Evolutionary conservation across 2,113 vertebrate genomes (phyloP), one percentile per base, ranked within the genome.

Genomic region (Rynchops niger): DNA sequence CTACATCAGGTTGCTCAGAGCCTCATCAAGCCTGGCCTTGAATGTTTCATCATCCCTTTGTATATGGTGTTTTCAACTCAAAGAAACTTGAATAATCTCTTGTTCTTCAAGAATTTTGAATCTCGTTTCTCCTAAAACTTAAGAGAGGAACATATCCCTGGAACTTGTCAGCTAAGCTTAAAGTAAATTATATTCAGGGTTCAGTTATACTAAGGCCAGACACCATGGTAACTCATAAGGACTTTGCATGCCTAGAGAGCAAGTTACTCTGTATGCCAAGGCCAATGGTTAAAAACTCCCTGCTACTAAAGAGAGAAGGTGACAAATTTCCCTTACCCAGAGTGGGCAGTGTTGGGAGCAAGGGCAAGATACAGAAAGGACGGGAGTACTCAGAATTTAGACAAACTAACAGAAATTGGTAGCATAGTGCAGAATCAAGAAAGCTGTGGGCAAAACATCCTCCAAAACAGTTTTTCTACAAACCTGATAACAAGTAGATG

Each of bases 301-400:
- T 23, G 30, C 40, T 61, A n/a, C 13, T 78, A 9, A 61, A 50
- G 40, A 50, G 14, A 59, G 11, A 61, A 76, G 13, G 18, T 66
- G 42, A 18, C 34, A 83, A 16, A 27, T 72, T 50, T 56, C 18
- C 9, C 21, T 11, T 40, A 34, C 4, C 1, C 13, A 45, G 55
- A 29, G 21, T 10, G 18, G 25, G n/a, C 27, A 74, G 38, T 9
- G 29, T 17, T 22, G 9, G 61, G 32, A 70, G 15, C 19, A 74
- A 50, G 25, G 50, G 22, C 19, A 78, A 85, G 32, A 8, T 43
- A 53, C 26, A 26, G 30, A 38, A 61, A 72, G 16, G 40, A 86
- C 12, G 59, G 14, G 10, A 42, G 7, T 10, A 80, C 0, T 0
- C 5, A 58, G 56, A 30, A 66, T 45, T 56, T 30, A 90, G 30